A percentile compares a stretch with the other conserved stretches of the same genome.
Evolutionary conservation across 2,888 invertebrate species (phyloP).

Genomic region (Tenthredo scrophulariae): DNA sequence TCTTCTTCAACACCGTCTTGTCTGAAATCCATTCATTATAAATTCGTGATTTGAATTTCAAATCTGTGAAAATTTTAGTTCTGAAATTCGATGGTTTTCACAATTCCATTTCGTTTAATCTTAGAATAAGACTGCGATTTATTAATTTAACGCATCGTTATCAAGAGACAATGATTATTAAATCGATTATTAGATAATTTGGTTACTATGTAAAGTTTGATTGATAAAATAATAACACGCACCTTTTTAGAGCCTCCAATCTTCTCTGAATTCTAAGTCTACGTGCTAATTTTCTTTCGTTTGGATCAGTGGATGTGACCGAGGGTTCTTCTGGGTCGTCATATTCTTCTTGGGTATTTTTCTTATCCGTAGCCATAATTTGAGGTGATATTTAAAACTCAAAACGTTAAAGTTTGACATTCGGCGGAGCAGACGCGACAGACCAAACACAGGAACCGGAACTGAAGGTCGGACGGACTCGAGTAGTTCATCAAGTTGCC

Average conservation of each 20-base stretch:
- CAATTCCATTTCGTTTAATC: not conserved
- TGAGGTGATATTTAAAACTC: slow-evolving; percentile 1
- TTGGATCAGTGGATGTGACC: slow-evolving; percentile 83
- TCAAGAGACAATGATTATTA: not conserved
- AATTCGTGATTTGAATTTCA: not conserved
- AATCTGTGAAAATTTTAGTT: not conserved
- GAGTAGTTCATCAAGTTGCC: not conserved
- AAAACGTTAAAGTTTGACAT: slow-evolving; percentile 39
- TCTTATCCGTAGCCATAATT: slow-evolving; percentile 31
- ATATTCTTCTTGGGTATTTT: slow-evolving; percentile 69
- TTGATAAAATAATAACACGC: slow-evolving; percentile 49
- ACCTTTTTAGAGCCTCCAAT: slow-evolving; percentile 81
- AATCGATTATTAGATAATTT: slow-evolving; percentile 31
- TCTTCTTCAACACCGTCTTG: slow-evolving; percentile 64
- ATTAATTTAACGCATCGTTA: not conserved
- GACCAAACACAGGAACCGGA: slow-evolving; percentile 49
- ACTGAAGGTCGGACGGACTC: not conserved
- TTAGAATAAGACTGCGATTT: not conserved
- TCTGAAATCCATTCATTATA: slow-evolving; percentile 58
- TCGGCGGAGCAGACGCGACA: not conserved
- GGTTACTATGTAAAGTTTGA: slow-evolving; percentile 37
- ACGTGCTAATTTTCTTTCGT: slow-evolving; percentile 86
- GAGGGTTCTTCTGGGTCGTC: slow-evolving; percentile 81
- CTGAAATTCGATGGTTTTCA: not conserved
- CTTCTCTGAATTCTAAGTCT: slow-evolving; percentile 84